A percentile compares a stretch with the other conserved stretches of the same genome.
Evolutionary conservation across 2,797 vertebrate species (phyloP).

Genomic region (Danio kyathit): DNA sequence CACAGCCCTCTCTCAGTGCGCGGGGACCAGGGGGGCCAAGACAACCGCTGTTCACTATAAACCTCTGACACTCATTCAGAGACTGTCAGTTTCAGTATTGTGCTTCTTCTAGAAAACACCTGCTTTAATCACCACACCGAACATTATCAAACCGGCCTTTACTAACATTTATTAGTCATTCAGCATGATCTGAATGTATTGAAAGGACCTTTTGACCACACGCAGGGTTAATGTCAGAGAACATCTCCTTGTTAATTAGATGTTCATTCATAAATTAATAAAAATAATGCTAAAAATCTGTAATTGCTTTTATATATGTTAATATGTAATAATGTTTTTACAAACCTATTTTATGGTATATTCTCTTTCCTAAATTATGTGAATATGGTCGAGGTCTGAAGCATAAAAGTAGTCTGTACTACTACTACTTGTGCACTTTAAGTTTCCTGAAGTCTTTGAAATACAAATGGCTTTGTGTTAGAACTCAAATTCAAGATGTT

Average conservation of each 20-base stretch:
- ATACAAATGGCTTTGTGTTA: background rate
- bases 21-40: constrained; percentile 51
- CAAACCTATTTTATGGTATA: background rate
- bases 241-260: background rate
- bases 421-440: background rate
- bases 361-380: background rate
- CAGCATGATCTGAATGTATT: constrained; percentile 4
- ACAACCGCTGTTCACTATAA: constrained; percentile 60
- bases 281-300: too few species aligned
- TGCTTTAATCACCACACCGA: constrained; percentile 37
- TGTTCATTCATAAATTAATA: too few species aligned
- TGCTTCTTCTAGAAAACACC: constrained; percentile 36
- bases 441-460: background rate
- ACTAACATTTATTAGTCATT: constrained; percentile 48
- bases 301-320: too few species aligned
- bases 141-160: constrained; percentile 44
- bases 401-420: background rate
- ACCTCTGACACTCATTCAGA: constrained; percentile 61
- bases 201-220: constrained; percentile 21
- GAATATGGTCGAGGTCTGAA: background rate
- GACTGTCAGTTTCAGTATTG: constrained; percentile 49
- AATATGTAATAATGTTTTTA: too few species aligned
- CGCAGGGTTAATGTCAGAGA: background rate
- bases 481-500: background rate
- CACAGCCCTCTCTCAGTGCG: constrained; percentile 71